Evolutionary conservation across 2,888 invertebrate species (phyloP).

Genomic region (Ochropacha duplaris): DNA sequence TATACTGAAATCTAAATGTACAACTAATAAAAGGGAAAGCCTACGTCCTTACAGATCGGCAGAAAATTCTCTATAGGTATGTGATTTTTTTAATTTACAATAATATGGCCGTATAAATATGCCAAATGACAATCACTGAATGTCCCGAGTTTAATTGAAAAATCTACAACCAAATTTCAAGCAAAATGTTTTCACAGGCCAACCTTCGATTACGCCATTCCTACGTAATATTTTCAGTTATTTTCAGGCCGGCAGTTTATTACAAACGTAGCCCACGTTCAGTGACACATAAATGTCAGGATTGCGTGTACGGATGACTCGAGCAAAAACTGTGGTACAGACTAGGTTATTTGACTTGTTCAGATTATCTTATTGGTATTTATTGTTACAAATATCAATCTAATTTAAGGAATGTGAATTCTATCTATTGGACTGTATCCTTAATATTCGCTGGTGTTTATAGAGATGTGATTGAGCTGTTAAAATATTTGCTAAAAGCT

Average conservation of each 20-base stretch:
- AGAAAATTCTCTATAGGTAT: no score
- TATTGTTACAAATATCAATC: neutral
- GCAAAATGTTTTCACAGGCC: neutral
- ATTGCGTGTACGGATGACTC: conserved; percentile 40
- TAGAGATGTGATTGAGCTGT: no score
- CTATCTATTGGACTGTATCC: no score
- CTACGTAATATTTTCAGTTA: conserved; percentile 10
- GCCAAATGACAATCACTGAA: neutral
- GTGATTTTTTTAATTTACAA: no score
- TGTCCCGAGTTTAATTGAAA: neutral
- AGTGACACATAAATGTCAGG: conserved; percentile 52
- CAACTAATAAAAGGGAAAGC: no score
- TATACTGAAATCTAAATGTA: no score
- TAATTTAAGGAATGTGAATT: neutral
- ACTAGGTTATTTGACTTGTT: conserved; percentile 22
- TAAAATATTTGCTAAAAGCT: no score
- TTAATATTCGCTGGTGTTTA: no score
- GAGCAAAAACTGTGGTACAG: conserved; percentile 20
- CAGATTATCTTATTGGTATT: conserved; percentile 3
- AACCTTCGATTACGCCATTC: neutral
- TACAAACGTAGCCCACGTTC: conserved; percentile 28
- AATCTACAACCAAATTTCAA: neutral
- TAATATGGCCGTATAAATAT: neutral
- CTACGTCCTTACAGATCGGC: no score
- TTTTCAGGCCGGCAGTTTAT: conserved; percentile 15